Evolutionary conservation across 1,140 invertebrate genomes (phyloP).

Genomic region (Nasonia vitripennis): DNA sequence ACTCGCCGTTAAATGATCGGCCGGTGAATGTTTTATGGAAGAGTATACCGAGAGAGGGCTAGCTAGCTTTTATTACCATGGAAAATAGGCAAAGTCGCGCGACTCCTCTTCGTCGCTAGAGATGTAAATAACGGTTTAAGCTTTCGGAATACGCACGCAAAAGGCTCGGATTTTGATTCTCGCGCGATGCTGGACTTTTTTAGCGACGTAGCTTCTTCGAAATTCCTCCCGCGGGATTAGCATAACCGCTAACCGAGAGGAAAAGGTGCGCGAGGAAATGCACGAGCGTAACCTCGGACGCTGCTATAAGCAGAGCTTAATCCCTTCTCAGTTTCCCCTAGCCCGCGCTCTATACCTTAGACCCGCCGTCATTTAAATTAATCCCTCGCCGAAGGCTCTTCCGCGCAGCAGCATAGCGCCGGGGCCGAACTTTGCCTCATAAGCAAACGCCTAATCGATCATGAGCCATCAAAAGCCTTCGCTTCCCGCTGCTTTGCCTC

Average conservation of each 20-base stretch:
- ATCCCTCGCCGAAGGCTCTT: slow-evolving; percentile 19
- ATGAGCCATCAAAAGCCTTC: slow-evolving; percentile 43
- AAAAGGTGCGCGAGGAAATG: not conserved
- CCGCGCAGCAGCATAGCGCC: not conserved
- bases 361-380: slow-evolving; percentile 36
- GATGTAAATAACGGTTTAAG: not conserved
- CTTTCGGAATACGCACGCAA: no score
- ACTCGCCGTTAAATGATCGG: slow-evolving; percentile 4
- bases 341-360: not conserved
- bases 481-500: not conserved
- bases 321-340: not conserved
- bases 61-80: slow-evolving; percentile 11
- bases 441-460: slow-evolving; percentile 46
- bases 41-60: not conserved
- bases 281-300: not conserved
- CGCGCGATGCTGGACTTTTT: not conserved
- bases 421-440: slow-evolving; percentile 21
- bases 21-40: slow-evolving; percentile 21
- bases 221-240: not conserved
- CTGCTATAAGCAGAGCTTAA: not conserved
- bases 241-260: not conserved
- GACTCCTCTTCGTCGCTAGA: not conserved
- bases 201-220: not conserved
- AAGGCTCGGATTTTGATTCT: not conserved
- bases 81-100: not conserved